Conservation (phyloP, 2,888 invertebrate species). For the Meloe dianella region DNA sequence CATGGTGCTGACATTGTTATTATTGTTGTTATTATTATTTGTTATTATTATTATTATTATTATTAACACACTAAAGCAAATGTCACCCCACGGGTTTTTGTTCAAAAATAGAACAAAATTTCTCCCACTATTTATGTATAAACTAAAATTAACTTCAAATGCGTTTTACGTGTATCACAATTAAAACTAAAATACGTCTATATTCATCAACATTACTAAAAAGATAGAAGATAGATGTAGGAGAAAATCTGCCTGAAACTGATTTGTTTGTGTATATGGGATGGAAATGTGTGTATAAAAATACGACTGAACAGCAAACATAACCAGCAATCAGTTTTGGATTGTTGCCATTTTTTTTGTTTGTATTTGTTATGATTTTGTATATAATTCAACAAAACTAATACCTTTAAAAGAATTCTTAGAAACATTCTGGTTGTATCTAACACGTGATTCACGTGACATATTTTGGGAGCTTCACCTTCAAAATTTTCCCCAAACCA, state of each 20-base stretch:
- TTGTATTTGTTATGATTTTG: no score
- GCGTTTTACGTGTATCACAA: background rate
- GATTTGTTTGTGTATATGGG: background rate
- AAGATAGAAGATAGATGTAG: background rate
- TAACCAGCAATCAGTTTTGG: constrained; percentile 18
- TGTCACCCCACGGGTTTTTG: background rate
- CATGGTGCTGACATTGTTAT: constrained; percentile 71
- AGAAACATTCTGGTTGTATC: background rate
- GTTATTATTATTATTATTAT: background rate
- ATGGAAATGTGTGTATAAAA: constrained; percentile 22
- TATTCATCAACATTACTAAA: background rate
- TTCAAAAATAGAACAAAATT: background rate
- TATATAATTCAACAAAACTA: no score
- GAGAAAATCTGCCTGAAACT: background rate
- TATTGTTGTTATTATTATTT: background rate
- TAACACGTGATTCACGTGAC: background rate
- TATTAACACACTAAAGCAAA: background rate
- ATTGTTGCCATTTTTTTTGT: constrained; percentile 28
- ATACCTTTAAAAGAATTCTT: background rate
- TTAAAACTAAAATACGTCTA: background rate
- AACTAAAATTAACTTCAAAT: background rate
- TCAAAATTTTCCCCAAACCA: no score
- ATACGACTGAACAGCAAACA: constrained; percentile 18
- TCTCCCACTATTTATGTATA: background rate
- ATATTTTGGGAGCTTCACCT: no score